Evolutionary conservation across 2,113 vertebrate species (phyloP).

Genomic region (Reinhardtius hippoglossoides): DNA sequence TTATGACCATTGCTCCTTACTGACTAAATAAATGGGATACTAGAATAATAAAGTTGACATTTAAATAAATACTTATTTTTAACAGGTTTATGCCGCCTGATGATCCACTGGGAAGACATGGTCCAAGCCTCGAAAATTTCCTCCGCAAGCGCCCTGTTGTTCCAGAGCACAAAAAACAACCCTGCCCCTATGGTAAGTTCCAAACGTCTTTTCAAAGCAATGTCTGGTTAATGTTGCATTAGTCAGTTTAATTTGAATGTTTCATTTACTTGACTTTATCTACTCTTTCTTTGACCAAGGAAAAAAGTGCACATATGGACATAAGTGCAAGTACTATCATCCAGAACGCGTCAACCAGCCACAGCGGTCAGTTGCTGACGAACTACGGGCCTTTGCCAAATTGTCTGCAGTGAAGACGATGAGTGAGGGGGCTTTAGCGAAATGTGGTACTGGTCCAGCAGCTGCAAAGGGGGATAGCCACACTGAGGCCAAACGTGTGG

Average conservation of each 20-base stretch:
- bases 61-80: slow-evolving; percentile 5
- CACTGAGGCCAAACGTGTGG: slow-evolving; percentile 92
- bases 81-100: slow-evolving; percentile 98
- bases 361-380: slow-evolving; percentile 95
- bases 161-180: slow-evolving; percentile 98
- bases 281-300: slow-evolving; percentile 79
- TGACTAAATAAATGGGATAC: neutral
- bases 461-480: slow-evolving; percentile 86
- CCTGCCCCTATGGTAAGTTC: slow-evolving; percentile 96
- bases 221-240: neutral
- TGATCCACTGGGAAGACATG: slow-evolving; percentile 96
- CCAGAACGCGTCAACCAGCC: slow-evolving; percentile 97
- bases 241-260: neutral
- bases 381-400: slow-evolving; percentile 98
- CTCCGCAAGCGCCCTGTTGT: slow-evolving; percentile 95
- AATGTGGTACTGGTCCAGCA: slow-evolving; percentile 86
- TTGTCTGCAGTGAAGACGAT: slow-evolving; percentile 97
- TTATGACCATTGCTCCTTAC: too few species aligned
- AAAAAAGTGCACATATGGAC: slow-evolving; percentile 99
- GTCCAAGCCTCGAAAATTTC: slow-evolving; percentile 98
- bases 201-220: neutral
- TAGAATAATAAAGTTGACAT: neutral
- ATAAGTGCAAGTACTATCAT: slow-evolving; percentile 99
- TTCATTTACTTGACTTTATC: slow-evolving; percentile 8
- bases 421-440: slow-evolving; percentile 95